Base-by-base conservation (phyloP, 2,888 invertebrate genomes). In the Dolichomitus sp. region DNA sequence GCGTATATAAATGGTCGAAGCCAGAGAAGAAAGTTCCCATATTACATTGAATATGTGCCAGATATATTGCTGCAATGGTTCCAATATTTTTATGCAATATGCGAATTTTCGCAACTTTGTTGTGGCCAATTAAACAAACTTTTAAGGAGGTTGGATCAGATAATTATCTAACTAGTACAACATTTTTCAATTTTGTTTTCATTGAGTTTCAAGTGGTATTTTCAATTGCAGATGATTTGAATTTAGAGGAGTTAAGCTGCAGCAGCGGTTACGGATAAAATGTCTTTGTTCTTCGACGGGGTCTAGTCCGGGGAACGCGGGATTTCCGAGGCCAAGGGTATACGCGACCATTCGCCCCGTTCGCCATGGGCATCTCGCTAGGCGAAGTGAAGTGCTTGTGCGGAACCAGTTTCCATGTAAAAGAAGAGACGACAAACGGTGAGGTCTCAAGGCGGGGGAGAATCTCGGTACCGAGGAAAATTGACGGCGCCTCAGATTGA, bases 291-390 rank as follows among this genome's bases (percentile, higher is more conserved):
- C 82, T 52, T 40, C 17, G 69, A 81, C 50, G 73, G 76, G 79
- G 78, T 77, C 94, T 94, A 94, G 93, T 91, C 89, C 84, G 86
- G 81, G 84, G 72, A 69, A 80, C 73, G 68, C 89, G 89, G 84
- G 88, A 88, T 77, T 89, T 87, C 54, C 86, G 83, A 90, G 92
- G 93, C 82, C 89, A 90, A 91, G 92, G 89, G 83, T 83, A 80
- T 75, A 77, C 83, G 84, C 83, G 83, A 84, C 80, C 75, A 61
- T 75, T 83, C 54, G 66, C 72, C 80, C 82, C 69, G 45, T 73
- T 69, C 54, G 75, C 72, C 69, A 72, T 79, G 68, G 33, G 75
- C 75, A 45, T 68, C 52, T 45, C 61, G 54, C 54, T 66, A 42
- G 54, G 57, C 30, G 52, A 40, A 50, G 50, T 80, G 69, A 88